phyloP scores from a whole-genome alignment of 2,113 vertebrate species.

The Syrrhaptes paradoxus region DNA sequence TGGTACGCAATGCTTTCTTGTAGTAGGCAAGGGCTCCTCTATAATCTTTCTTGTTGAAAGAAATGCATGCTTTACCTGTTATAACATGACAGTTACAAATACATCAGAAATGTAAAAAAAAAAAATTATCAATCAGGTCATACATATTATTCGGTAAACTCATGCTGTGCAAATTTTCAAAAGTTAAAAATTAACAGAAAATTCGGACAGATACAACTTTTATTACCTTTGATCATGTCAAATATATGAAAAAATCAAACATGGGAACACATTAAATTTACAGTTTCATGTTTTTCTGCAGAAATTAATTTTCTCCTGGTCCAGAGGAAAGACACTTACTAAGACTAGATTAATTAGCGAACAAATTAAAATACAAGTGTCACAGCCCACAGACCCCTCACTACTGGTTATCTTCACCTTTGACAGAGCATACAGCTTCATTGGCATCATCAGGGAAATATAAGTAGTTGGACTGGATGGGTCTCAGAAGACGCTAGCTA shows the following conservation, averaged over 20 bases:
- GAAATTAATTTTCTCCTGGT: neutral
- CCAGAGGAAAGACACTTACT: neutral
- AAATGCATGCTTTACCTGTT: constrained; percentile 97
- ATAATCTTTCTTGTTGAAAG: constrained; percentile 99
- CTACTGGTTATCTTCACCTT: neutral
- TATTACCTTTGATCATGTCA: neutral
- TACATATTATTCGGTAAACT: neutral
- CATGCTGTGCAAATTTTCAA: neutral
- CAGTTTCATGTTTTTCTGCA: neutral
- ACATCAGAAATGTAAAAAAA: neutral
- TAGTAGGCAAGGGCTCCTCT: constrained; percentile 97
- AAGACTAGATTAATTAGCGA: neutral
- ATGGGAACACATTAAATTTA: neutral
- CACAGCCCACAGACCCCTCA: neutral
- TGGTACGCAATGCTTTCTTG: constrained; percentile 97
- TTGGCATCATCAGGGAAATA: neutral
- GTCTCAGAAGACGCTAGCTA: neutral
- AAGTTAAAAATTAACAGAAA: neutral
- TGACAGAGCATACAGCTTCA: neutral
- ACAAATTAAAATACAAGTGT: neutral
- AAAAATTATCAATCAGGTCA: neutral
- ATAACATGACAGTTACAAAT: neutral
- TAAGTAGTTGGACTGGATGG: neutral
- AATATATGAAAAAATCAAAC: neutral
- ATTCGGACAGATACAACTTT: neutral